phyloP scores from a whole-genome alignment of 1,140 invertebrate species.

The Heliconius himera region DNA sequence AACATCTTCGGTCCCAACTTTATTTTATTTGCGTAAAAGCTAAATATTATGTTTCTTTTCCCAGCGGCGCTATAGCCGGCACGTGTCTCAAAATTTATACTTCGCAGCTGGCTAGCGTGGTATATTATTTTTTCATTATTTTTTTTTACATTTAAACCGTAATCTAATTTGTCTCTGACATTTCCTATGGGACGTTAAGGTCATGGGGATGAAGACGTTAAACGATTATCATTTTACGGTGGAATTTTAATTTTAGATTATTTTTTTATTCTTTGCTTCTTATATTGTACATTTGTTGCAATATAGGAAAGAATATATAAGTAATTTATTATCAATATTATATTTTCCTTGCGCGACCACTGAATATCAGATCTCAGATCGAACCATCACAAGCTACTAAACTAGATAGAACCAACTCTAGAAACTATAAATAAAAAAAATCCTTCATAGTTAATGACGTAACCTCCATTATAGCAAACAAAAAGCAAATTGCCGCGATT shows the following conservation, averaged over 20 bases:
- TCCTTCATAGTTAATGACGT: not conserved
- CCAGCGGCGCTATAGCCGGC: constrained; percentile 43
- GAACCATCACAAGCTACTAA: too few relatives aligned
- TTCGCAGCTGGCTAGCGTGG: constrained; percentile 43
- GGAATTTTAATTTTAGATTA: not conserved
- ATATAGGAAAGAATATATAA: too few relatives aligned
- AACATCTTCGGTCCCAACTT: constrained; percentile 12
- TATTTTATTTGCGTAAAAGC: constrained; percentile 22
- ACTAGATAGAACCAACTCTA: not conserved
- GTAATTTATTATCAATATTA: too few relatives aligned
- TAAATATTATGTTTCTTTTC: constrained; percentile 37
- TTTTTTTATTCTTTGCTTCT: too few relatives aligned
- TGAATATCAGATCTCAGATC: too few relatives aligned
- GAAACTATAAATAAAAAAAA: not conserved
- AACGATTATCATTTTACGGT: not conserved
- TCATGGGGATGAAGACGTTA: not conserved
- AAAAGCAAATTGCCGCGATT: constrained; percentile 39
- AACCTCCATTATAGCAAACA: constrained; percentile 36
- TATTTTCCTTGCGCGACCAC: too few relatives aligned
- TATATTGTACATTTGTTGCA: too few relatives aligned
- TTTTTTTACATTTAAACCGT: constrained; percentile 39
- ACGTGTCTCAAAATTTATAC: constrained; percentile 43
- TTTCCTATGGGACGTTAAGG: constrained; percentile 33
- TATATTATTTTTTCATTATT: constrained; percentile 52
- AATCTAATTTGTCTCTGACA: constrained; percentile 43